Evolutionary conservation across 1,140 invertebrate genomes (phyloP), one percentile per base, ranked within the genome.

Genomic region (Saccostrea echinata): DNA sequence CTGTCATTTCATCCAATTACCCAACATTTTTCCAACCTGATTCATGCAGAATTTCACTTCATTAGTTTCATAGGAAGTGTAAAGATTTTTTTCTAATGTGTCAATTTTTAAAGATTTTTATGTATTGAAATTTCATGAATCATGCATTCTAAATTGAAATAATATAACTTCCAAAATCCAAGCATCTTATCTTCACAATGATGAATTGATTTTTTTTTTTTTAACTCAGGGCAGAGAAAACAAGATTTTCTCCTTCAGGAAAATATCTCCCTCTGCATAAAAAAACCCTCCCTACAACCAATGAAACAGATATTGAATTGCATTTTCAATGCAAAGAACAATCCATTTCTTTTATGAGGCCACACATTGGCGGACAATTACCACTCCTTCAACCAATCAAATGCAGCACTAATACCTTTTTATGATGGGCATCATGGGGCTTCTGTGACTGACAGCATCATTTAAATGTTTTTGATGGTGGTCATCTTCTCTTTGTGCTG

Each of bases 341-440:
- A 76, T 76, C 21, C 68, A 12, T 11, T n/a, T n/a, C 27, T 76
- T 76, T 76, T 27, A 76, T 33, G 68, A 33, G 16, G 68, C 11
- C 27, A 30, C 13, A 18, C 68, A 76, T 76, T 76, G 68, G 68
- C 18, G 68, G 24, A 76, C 68, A 76, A 76, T 76, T 76, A 76
- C 30, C 27, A 30, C 27, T 76, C 68, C 68, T 30, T 76, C 68
- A 76, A 76, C 68, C 68, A 76, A 76, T 76, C 68, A 18, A 76
- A 30, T 30, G 68, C 68, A 76, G 27, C 68, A 76, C 68, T 76
- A 76, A 76, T 84, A 84, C 83, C 83, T 84, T 84, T 84, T 84
- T 61, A 84, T 84, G 52, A 55, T 35, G n/a, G 83, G 43, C 83
- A 84, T 61, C 55, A 61, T 33, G 53, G 21, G 51, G 53, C n/a